Conservation (phyloP, 2,888 invertebrate genomes). For the Cheilosia soror region DNA sequence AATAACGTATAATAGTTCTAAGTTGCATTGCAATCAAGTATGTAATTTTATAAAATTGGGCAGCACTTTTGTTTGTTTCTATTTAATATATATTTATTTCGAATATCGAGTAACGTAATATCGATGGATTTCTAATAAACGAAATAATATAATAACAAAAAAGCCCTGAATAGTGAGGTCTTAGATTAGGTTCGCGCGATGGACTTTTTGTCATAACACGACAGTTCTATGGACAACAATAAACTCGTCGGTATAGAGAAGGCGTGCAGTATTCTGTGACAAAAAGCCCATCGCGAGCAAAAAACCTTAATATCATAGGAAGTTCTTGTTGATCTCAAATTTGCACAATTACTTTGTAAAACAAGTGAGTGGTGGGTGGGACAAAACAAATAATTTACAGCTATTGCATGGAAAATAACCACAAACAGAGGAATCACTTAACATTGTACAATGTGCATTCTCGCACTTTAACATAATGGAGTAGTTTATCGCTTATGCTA, state of each 20-base stretch:
- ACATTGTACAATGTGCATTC: slow-evolving; percentile 21
- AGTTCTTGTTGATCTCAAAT: slow-evolving; percentile 9
- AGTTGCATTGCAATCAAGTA: slow-evolving; percentile 60
- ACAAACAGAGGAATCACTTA: slow-evolving; percentile 5
- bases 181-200: too few relatives aligned
- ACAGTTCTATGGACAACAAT: too few relatives aligned
- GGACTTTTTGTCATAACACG: too few relatives aligned
- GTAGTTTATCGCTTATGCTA: slow-evolving; percentile 48
- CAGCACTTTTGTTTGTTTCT: slow-evolving; percentile 53
- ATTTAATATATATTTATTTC: slow-evolving; percentile 36
- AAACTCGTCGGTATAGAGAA: too few relatives aligned
- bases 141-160: slow-evolving; percentile 24
- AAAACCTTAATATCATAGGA: slow-evolving; percentile 38
- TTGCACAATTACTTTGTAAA: slow-evolving; percentile 22
- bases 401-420: slow-evolving; percentile 20
- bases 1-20: slow-evolving; percentile 49
- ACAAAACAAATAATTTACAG: not conserved
- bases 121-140: slow-evolving; percentile 23
- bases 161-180: too few relatives aligned
- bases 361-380: slow-evolving; percentile 5
- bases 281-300: too few relatives aligned
- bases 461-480: slow-evolving; percentile 11
- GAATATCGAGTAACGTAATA: slow-evolving; percentile 51
- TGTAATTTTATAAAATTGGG: slow-evolving; percentile 51
- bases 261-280: too few relatives aligned